A percentile compares a stretch with the other conserved stretches of the same genome.
phyloP scores from a whole-genome alignment of 2,797 vertebrate genomes.

The Hipposideros larvatus region DNA sequence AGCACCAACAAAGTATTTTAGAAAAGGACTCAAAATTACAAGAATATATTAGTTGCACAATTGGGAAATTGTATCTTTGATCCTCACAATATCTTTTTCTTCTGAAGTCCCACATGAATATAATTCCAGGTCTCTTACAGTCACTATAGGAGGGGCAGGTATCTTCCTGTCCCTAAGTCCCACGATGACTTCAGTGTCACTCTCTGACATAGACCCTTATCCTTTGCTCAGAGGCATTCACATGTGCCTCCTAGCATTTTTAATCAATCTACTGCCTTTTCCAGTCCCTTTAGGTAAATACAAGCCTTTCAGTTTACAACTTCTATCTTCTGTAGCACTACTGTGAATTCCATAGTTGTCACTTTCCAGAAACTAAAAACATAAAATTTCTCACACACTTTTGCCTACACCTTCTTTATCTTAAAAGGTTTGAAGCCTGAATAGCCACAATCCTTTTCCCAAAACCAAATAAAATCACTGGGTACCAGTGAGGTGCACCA shows the following conservation, averaged over 20 bases:
- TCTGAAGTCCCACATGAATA: background rate
- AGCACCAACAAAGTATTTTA: background rate
- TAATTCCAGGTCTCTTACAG: background rate
- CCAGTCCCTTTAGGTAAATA: fast-evolving
- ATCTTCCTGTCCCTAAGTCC: background rate
- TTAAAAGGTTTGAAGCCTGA: background rate
- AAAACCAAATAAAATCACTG: background rate
- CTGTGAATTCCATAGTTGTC: no score
- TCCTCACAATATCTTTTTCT: background rate
- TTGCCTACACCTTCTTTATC: background rate
- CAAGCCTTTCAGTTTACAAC: background rate
- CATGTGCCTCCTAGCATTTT: background rate
- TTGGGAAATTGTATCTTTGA: background rate
- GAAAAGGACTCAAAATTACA: background rate
- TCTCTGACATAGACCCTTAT: background rate
- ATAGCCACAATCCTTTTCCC: fast-evolving
- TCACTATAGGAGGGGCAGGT: fast-evolving
- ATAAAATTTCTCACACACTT: background rate
- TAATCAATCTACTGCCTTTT: background rate
- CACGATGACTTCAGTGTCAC: fast-evolving
- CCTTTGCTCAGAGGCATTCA: no score
- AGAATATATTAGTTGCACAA: background rate
- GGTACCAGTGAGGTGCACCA: fast-evolving
- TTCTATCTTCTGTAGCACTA: background rate
- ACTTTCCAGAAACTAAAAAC: background rate